Conservation (phyloP, 37 sponge, comb jelly and placozoan genomes). For the Bolinopsis microptera region DNA sequence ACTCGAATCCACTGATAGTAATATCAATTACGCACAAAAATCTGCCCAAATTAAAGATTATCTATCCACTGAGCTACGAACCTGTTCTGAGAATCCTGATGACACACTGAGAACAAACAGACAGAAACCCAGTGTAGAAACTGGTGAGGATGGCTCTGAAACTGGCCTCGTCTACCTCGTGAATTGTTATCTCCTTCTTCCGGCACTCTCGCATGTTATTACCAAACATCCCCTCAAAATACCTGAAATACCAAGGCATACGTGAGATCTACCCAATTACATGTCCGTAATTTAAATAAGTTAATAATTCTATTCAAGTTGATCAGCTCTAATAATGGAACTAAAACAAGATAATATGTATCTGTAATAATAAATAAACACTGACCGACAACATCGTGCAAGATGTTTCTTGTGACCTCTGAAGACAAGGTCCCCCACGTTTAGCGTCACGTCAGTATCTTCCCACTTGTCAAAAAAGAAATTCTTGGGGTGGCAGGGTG, state of each 20-base stretch:
- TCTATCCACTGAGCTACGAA: too few relatives aligned
- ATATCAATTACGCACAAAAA: too few relatives aligned
- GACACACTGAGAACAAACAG: conserved; percentile 53
- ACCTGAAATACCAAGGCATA: background rate
- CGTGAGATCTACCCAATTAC: background rate
- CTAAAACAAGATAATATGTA: background rate
- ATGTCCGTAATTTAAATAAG: background rate
- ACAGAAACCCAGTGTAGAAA: conserved; percentile 59
- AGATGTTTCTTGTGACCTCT: conserved; percentile 1
- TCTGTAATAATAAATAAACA: background rate
- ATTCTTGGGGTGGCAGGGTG: background rate
- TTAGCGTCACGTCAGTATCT: background rate
- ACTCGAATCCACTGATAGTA: too few relatives aligned
- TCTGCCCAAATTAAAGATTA: too few relatives aligned
- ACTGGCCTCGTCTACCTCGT: conserved; percentile 41
- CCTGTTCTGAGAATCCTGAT: conserved; percentile 30
- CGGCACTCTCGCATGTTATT: background rate
- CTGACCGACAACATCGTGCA: background rate
- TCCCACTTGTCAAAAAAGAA: background rate
- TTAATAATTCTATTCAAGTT: background rate
- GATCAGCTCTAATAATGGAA: background rate
- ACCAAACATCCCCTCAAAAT: conserved; percentile 55
- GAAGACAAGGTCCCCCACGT: background rate
- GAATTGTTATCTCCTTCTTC: background rate
- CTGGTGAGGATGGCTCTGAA: conserved; percentile 43